These are phyloP conservation scores for Myrmecobius fasciatus DNA, from an alignment of 2,113 vertebrate species.

Conservation along the genomic window DNA sequence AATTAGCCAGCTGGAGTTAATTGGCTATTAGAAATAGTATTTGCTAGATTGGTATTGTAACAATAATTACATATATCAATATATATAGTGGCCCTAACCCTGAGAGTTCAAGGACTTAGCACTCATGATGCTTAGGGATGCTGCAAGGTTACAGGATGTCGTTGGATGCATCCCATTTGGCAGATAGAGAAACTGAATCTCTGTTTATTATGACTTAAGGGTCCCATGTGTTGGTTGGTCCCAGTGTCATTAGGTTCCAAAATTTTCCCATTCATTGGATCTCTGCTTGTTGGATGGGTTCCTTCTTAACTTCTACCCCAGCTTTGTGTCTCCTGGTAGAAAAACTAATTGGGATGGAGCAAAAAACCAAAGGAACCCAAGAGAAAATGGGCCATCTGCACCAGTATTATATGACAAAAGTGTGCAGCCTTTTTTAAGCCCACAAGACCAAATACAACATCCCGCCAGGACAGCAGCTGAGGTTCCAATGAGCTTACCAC, in stretches of 20 bases:
- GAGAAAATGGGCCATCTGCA: conserved; percentile 90
- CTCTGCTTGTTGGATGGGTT: no score
- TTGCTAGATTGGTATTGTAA: background rate
- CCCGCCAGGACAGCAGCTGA: conserved; percentile 89
- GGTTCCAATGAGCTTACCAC: conserved; percentile 84
- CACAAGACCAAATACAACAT: conserved; percentile 92
- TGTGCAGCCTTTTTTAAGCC: conserved; percentile 91
- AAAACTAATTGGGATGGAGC: conserved; percentile 89
- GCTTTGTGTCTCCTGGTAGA: conserved; percentile 84
- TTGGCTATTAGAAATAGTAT: background rate
- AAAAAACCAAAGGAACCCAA: conserved; percentile 80
- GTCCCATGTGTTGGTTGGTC: background rate
- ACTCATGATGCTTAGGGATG: background rate
- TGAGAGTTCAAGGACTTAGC: background rate
- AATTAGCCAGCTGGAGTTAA: background rate
- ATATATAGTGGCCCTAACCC: background rate
- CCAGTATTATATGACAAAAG: conserved; percentile 87
- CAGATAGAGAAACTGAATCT: background rate
- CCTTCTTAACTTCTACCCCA: background rate
- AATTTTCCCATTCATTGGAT: no score
- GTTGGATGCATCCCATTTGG: background rate
- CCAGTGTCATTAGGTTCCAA: no score
- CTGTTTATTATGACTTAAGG: background rate
- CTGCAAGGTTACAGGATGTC: background rate
- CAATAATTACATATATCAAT: background rate